Conservation (phyloP, 2,797 vertebrate genomes). For the Setipinna tenuifilis region DNA sequence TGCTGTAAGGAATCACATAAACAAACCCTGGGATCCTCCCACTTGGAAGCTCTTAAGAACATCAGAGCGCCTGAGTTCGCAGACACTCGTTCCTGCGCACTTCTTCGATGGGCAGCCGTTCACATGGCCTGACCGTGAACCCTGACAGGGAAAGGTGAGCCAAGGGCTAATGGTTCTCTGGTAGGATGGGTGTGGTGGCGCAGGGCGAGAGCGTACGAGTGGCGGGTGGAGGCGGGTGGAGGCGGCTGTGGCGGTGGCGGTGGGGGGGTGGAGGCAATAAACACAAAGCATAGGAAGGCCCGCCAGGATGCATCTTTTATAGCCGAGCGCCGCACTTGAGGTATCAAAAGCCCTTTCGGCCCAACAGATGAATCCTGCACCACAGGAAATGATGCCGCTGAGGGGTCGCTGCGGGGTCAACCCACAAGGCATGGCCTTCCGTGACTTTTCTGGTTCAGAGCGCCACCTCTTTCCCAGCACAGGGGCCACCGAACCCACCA, state of each 20-base stretch:
- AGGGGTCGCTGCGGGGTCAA: conserved; percentile 47
- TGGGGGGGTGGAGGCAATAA: conserved; percentile 65
- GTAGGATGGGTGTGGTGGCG: conserved; percentile 69
- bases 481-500: not conserved
- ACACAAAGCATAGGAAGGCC: conserved; percentile 75
- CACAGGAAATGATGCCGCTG: conserved; percentile 68
- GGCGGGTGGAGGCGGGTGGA: conserved; percentile 1
- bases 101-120: conserved; percentile 66
- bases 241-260: not conserved
- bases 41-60: conserved; percentile 66
- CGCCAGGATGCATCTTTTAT: conserved; percentile 80
- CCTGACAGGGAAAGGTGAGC: conserved; percentile 70
- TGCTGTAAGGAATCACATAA: conserved; percentile 65
- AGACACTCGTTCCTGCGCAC: conserved; percentile 59
- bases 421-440: conserved; percentile 33
- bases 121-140: conserved; percentile 79
- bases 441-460: conserved; percentile 35
- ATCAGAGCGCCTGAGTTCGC: conserved; percentile 65
- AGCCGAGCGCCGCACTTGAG: conserved; percentile 74
- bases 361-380: conserved; percentile 76
- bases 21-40: conserved; percentile 67
- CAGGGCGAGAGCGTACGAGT: conserved; percentile 59
- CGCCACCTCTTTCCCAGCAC: not conserved
- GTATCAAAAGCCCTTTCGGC: conserved; percentile 69
- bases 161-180: conserved; percentile 68